phyloP scores from a whole-genome alignment of 1,140 invertebrate genomes.

The Leptinotarsa defecta region DNA sequence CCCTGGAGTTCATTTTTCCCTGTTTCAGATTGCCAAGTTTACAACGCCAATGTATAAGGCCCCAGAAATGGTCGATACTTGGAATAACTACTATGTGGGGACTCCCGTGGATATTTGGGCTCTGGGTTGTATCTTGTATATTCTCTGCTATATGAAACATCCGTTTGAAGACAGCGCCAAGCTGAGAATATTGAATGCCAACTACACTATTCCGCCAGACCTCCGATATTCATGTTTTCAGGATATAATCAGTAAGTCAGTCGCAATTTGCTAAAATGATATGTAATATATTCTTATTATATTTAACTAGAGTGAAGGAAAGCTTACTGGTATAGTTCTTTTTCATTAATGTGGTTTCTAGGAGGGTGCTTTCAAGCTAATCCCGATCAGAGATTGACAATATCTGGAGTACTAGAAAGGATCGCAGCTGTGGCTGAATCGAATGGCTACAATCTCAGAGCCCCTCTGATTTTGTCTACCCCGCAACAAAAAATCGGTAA shows the following conservation, averaged over 20 bases:
- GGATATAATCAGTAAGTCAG: constrained; percentile 83
- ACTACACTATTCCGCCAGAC: constrained; percentile 86
- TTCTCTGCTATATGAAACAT: constrained; percentile 90
- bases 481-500: background rate
- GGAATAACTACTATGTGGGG: constrained; percentile 93
- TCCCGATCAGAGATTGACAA: constrained; percentile 75
- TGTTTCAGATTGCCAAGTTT: constrained; percentile 65
- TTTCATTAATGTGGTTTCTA: constrained; percentile 43
- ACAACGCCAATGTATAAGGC: constrained; percentile 90
- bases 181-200: constrained; percentile 93
- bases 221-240: constrained; percentile 83
- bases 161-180: constrained; percentile 98
- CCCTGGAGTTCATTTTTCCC: too few species aligned
- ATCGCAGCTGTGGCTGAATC: constrained; percentile 86
- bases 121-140: constrained; percentile 92
- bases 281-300: too few species aligned
- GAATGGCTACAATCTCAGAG: constrained; percentile 76
- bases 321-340: background rate
- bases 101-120: constrained; percentile 94
- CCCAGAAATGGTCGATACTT: constrained; percentile 97
- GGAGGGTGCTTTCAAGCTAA: constrained; percentile 84
- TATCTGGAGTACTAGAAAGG: constrained; percentile 80
- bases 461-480: constrained; percentile 60
- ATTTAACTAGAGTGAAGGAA: too few species aligned
- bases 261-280: too few species aligned